Conservation (phyloP, 1,140 invertebrate species). For the Brachionus koreanus region DNA sequence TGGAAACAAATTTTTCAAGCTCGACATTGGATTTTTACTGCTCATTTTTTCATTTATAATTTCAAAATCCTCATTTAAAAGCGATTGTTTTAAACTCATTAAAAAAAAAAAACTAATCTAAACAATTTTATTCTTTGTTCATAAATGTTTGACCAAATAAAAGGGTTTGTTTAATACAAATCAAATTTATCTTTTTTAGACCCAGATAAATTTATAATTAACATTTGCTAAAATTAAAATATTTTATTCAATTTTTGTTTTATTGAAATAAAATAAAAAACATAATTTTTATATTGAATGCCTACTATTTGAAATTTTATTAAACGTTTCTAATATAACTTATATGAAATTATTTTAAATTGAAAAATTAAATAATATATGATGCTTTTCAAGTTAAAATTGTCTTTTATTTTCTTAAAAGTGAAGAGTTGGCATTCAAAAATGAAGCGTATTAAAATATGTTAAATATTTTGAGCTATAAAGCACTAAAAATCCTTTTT, state of each 20-base stretch:
- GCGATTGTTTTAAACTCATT: not conserved
- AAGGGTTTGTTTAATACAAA: not conserved
- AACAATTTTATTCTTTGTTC: not conserved
- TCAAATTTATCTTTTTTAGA: not conserved
- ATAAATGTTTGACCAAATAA: not conserved
- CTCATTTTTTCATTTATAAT: not conserved
- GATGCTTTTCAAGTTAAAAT: too few species aligned
- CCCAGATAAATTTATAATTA: constrained; percentile 19
- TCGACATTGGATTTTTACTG: constrained; percentile 6
- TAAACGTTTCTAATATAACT: not conserved
- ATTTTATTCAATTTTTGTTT: not conserved
- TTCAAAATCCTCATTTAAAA: not conserved
- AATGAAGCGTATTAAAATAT: not conserved
- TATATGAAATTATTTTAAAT: not conserved
- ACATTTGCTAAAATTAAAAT: not conserved
- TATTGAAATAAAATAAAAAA: not conserved
- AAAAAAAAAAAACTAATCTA: not conserved
- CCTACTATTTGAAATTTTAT: not conserved
- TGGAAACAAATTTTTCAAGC: constrained; percentile 36
- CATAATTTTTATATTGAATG: not conserved
- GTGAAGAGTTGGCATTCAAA: not conserved
- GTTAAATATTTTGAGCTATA: not conserved
- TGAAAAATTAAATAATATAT: too few species aligned
- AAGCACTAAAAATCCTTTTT: too few species aligned
- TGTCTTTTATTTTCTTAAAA: not conserved